Evolutionary conservation across 2,797 vertebrate genomes (phyloP), one percentile per base, ranked within the genome.

Genomic region (Sebastes glaucus): DNA sequence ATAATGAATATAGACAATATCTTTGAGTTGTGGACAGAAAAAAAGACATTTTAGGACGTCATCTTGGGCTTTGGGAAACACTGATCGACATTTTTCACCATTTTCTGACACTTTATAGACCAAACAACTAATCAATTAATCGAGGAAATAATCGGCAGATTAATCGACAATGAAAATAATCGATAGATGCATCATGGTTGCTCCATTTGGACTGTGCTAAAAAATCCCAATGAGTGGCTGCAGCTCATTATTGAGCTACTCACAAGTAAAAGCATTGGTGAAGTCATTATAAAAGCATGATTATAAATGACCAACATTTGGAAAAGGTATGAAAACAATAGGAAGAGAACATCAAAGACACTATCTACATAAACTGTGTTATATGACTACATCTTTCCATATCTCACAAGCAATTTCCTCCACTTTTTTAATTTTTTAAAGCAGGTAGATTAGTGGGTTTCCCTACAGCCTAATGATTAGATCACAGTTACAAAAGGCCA

Each of bases 391-490:
- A 64, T 78, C 7, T 60, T 64, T 64, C 3, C 38, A 64, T 7
- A 25, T 57, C 38, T 62, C 11, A 6, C n/a, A 67, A 9, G 59
- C 0, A 2, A 0, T 80, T 80, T 78, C 42, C 46, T 63, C 23
- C 62, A 67, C 53, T 56, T 13, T 46, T 55, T n/a, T 66, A 13
- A 5, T 30, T 42, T 57, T 62, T 22, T 33, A 14, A 11, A 55
- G 32, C 23, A 56, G 11, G n/a, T 6, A 52, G 74, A 77, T 61
- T 59, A 62, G 30, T 7, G 70, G 71, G 71, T 71, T 61, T 56
- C 22, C 28, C 32, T 52, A 38, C 5, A 38, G 2, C 28, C 55
- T 59, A 49, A 71, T 88, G 84, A 89, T 91, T 82, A 84, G 30
- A 87, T 91, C 85, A 75, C 32, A 53, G 57, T 27, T 63, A 22